phyloP scores from a whole-genome alignment of 2,797 vertebrate genomes.

The Cossypha polioptera region DNA sequence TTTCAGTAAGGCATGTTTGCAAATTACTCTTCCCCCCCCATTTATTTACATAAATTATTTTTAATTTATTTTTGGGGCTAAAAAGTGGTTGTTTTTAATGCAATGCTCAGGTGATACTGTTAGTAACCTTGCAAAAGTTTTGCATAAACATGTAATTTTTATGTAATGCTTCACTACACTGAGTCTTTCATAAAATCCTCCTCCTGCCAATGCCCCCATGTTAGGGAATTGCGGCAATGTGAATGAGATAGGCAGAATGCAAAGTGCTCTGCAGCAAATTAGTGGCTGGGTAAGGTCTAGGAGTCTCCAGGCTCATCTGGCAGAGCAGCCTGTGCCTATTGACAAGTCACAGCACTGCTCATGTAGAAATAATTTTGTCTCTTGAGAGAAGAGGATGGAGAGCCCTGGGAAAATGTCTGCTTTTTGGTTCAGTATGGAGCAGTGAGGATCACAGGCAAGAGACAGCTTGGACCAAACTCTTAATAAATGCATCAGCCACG shows the following conservation, averaged over 20 bases:
- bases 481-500: background rate
- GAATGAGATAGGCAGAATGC: background rate
- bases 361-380: background rate
- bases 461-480: rapidly evolving
- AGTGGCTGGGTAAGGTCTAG: background rate
- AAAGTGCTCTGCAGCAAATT: background rate
- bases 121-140: background rate
- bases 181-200: background rate
- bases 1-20: background rate
- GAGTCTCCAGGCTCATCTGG: background rate
- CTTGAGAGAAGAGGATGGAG: background rate
- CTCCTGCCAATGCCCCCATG: rapidly evolving
- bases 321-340: background rate
- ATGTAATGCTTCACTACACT: background rate
- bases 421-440: rapidly evolving
- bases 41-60: background rate
- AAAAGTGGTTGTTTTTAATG: background rate
- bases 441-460: background rate
- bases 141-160: background rate
- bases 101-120: background rate
- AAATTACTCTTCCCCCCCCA: background rate
- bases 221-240: background rate
- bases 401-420: background rate
- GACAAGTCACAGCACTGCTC: background rate
- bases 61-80: background rate